Evolutionary conservation across 2,113 vertebrate genomes (phyloP), one percentile per base, ranked within the genome.

Genomic region (Seriola aureovittata): DNA sequence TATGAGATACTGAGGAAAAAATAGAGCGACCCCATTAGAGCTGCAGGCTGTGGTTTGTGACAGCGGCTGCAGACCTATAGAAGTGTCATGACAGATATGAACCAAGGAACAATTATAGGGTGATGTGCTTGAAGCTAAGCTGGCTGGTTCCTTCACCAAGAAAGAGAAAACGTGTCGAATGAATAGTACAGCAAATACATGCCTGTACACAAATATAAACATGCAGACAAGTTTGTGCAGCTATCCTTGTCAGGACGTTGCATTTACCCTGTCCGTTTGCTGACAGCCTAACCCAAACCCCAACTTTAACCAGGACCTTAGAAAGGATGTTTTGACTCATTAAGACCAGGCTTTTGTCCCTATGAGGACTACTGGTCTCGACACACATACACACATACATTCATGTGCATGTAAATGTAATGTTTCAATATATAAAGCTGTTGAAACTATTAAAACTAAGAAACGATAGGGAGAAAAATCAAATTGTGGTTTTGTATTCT

Each of bases 11-110:
- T 44, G 68, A 82, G 38, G 73, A 60, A 64, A 66, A 86, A 89
- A 90, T 83, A 65, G 78, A 88, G 86, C 74, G 46, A 84, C 84
- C 92, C 91, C 89, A 91, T 94, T 94, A 92, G 83, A 75, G 78
- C 85, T 88, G 77, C 72, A 54, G 89, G 83, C 82, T 88, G 81
- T 69, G 74, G 75, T 90, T 93, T 76, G 89, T 90, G 87, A 89
- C 89, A 85, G 88, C 62, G 75, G 83, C 81, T 82, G 66, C 57
- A 78, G 91, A 92, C 84, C 82, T 89, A 81, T 83, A 89, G 87
- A 91, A 77, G 77, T 86, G 84, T 82, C 85, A 67, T 83, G 84
- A 91, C 81, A 78, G 84, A 88, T 80, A 82, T 84, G 80, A 91
- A 89, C 80, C 84, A 38, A 83, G 23, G 80, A 90, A 91, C 87